Evolutionary conservation across 2,113 vertebrate species (phyloP).

Genomic region (Pogona vitticeps): DNA sequence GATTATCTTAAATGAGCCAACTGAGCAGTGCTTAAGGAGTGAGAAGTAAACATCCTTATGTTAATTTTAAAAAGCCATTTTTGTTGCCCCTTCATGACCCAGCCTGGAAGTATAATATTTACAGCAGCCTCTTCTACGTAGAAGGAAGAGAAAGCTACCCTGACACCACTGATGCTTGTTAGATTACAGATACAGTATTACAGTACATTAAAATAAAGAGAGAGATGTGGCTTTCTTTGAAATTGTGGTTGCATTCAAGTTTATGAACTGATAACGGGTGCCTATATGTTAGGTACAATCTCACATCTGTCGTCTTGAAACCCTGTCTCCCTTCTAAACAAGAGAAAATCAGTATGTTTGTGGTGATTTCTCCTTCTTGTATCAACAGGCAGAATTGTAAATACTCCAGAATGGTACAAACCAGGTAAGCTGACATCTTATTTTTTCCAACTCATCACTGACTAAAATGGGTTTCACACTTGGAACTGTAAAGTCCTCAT

Average conservation of each 20-base stretch:
- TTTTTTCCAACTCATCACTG: background rate
- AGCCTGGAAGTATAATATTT: background rate
- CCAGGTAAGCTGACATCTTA: constrained; percentile 80
- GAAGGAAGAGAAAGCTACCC: background rate
- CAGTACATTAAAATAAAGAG: background rate
- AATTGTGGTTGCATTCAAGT: background rate
- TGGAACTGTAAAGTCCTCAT: background rate
- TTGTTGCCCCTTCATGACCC: too few relatives aligned
- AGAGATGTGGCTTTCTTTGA: background rate
- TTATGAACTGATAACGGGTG: background rate
- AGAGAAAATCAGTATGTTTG: background rate
- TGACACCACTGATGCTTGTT: background rate
- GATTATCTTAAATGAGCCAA: too few relatives aligned
- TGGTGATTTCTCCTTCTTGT: constrained; percentile 40
- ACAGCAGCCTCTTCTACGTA: background rate
- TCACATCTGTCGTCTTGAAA: background rate
- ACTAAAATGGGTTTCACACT: background rate
- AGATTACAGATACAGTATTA: background rate
- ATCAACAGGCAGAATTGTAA: constrained; percentile 79
- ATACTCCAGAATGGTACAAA: constrained; percentile 90
- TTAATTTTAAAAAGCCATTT: too few relatives aligned
- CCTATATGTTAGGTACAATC: background rate
- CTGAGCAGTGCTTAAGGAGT: too few relatives aligned
- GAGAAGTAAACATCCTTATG: too few relatives aligned
- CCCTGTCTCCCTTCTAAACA: background rate